phyloP scores from a whole-genome alignment of 1,140 invertebrate genomes.

The Phymastichus coffea region DNA sequence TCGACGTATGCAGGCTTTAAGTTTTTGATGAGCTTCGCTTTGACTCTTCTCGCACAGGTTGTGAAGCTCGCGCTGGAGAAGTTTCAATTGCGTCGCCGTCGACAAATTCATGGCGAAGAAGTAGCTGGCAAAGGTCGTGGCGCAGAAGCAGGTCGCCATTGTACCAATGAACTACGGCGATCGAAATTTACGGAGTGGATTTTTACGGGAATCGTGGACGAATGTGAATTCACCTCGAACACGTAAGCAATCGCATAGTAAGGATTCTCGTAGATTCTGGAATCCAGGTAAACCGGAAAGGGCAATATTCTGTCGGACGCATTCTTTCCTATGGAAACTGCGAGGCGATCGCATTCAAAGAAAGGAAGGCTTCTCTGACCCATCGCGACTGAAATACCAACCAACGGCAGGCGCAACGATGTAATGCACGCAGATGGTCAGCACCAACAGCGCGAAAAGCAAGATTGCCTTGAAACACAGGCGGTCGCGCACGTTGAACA shows the following conservation, averaged over 20 bases:
- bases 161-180: conserved; percentile 27
- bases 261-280: conserved; percentile 33
- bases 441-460: conserved; percentile 9
- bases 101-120: conserved; percentile 33
- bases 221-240: conserved; percentile 38
- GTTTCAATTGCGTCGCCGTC: conserved; percentile 36
- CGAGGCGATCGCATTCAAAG: too few species aligned
- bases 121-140: conserved; percentile 30
- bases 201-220: too few species aligned
- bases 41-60: conserved; percentile 20
- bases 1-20: conserved; percentile 35
- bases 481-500: conserved; percentile 32
- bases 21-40: conserved; percentile 14
- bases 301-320: conserved; percentile 29
- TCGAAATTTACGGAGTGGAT: too few species aligned
- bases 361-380: too few species aligned
- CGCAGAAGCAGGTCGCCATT: conserved; percentile 24
- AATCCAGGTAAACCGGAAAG: conserved; percentile 33
- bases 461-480: conserved; percentile 17
- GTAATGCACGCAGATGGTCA: conserved; percentile 30
- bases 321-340: too few species aligned
- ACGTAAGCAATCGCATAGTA: conserved; percentile 35
- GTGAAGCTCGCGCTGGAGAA: conserved; percentile 32
- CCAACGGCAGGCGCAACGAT: conserved; percentile 33
- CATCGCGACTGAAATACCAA: too few species aligned